Conservation (phyloP, 2,888 invertebrate species). For the Epinotia demarniana region DNA sequence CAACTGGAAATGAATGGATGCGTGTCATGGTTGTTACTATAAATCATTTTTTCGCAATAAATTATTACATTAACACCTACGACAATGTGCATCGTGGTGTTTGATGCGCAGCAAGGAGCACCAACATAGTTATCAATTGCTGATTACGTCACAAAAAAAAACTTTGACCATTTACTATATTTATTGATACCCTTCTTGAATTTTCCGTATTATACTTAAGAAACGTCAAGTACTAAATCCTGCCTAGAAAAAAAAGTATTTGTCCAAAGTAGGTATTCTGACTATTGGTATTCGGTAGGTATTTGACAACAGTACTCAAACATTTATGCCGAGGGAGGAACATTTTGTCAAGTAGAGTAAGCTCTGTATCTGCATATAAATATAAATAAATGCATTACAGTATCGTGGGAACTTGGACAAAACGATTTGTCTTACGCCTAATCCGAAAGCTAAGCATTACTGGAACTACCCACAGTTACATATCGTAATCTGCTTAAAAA, state of each 20-base stretch:
- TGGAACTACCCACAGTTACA: conserved; percentile 59
- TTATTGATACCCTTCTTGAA: neutral
- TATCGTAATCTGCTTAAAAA: conserved; percentile 67
- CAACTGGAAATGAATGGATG: conserved; percentile 63
- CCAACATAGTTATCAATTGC: conserved; percentile 19
- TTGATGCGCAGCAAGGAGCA: conserved; percentile 5
- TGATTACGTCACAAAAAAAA: conserved; percentile 21
- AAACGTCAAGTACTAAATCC: no score
- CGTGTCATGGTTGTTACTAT: conserved; percentile 57
- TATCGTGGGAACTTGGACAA: conserved; percentile 37
- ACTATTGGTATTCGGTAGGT: no score
- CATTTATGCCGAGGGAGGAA: neutral
- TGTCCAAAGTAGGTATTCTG: no score
- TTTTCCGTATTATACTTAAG: neutral
- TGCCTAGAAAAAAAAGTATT: no score
- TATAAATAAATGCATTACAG: neutral
- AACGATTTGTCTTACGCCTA: conserved; percentile 44
- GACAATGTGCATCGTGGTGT: conserved; percentile 35
- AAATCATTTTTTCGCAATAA: conserved; percentile 55
- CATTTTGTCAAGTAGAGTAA: neutral
- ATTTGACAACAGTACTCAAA: neutral
- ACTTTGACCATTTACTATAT: neutral
- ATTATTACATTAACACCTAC: conserved; percentile 45
- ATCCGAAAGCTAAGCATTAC: conserved; percentile 41
- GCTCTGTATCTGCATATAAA: neutral